Evolutionary conservation across 2,888 invertebrate species (phyloP).

Genomic region (Melieria crassipennis): DNA sequence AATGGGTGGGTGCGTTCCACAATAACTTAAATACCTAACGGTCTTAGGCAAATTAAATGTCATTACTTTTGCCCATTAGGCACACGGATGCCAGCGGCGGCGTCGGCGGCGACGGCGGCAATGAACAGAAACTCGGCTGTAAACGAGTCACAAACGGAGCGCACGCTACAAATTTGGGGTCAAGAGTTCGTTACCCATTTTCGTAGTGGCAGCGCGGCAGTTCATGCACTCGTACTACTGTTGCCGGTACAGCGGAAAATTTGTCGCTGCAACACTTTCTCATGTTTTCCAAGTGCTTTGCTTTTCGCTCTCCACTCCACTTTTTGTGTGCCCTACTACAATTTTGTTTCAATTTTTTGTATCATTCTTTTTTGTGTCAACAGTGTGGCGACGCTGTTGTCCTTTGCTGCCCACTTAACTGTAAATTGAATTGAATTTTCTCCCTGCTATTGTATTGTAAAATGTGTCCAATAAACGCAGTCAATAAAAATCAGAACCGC

Average conservation of each 20-base stretch:
- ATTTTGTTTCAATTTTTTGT: too few species aligned
- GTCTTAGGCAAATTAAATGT: constrained; percentile 38
- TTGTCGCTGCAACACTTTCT: constrained; percentile 39
- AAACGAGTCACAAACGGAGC: neutral
- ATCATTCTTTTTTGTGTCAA: neutral
- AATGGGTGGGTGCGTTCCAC: constrained; percentile 38
- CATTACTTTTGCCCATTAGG: constrained; percentile 31
- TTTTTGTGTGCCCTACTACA: neutral
- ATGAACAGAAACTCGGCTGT: neutral
- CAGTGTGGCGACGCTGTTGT: neutral
- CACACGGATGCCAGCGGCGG: neutral
- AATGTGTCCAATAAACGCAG: constrained; percentile 35
- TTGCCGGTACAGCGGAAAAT: constrained; percentile 20
- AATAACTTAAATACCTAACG: constrained; percentile 33
- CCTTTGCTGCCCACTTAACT: neutral
- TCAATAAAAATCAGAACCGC: constrained; percentile 37
- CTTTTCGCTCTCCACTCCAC: neutral
- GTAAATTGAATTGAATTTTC: neutral
- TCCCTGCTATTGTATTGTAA: neutral
- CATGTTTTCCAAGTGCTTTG: constrained; percentile 13
- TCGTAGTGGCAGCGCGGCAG: neutral
- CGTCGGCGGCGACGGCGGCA: too few species aligned
- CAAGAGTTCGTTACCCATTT: constrained; percentile 24
- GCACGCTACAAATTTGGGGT: constrained; percentile 32
- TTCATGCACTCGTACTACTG: too few species aligned